phyloP scores from a whole-genome alignment of 2,113 vertebrate genomes.

The Patagioenas fasciata region DNA sequence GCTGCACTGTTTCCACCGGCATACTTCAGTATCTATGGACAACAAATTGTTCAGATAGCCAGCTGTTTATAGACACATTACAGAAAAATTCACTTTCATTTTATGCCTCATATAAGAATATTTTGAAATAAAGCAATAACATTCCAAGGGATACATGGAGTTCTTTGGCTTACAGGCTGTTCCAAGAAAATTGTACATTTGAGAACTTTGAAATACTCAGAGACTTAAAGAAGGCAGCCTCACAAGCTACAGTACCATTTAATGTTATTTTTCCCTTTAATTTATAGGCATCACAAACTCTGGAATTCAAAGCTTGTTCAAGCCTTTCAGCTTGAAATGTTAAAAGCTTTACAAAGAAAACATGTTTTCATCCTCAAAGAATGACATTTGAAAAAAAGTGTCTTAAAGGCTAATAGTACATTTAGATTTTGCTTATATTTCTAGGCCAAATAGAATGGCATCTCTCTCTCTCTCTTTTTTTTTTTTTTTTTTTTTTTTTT shows the following conservation, averaged over 20 bases:
- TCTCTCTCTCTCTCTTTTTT: too few species aligned
- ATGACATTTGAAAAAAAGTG: constrained; percentile 62
- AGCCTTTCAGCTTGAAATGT: constrained; percentile 62
- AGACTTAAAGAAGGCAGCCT: not conserved
- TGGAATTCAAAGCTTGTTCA: constrained; percentile 66
- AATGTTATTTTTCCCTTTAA: constrained; percentile 55
- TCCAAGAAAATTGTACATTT: not conserved
- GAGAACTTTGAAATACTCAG: not conserved
- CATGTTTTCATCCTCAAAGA: constrained; percentile 63
- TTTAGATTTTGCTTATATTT: constrained; percentile 61
- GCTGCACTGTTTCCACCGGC: not conserved
- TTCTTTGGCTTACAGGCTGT: not conserved
- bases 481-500: not conserved
- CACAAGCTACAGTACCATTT: constrained; percentile 8
- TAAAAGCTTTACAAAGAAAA: constrained; percentile 72
- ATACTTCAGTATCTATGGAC: not conserved
- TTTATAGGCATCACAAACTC: constrained; percentile 47
- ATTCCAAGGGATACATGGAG: not conserved
- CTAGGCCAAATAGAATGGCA: not conserved
- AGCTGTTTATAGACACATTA: not conserved
- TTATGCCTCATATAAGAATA: not conserved
- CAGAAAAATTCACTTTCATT: not conserved
- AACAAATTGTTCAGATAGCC: not conserved
- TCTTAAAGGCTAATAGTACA: constrained; percentile 55
- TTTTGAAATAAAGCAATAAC: not conserved